Percentiles rank a stretch among this genome's conserved stretches.
phyloP scores from a whole-genome alignment of 2,797 vertebrate genomes.

The Trematomus bernacchii region DNA sequence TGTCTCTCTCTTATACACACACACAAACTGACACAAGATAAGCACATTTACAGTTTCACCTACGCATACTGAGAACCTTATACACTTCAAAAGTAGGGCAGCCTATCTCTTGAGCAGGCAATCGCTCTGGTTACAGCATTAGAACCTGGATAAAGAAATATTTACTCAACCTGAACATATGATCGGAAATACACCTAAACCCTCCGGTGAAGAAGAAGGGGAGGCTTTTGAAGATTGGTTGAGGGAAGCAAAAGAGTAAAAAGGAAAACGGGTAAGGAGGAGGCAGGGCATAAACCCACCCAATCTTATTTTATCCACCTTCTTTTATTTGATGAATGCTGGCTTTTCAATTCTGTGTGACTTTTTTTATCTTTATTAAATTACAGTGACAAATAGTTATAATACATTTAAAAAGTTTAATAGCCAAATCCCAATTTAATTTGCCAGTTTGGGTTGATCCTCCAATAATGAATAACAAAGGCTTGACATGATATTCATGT shows the following conservation, averaged over 20 bases:
- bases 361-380: conserved; percentile 23
- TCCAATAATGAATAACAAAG: neutral
- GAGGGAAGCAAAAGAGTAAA: conserved; percentile 24
- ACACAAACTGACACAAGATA: conserved; percentile 65
- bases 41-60: conserved; percentile 76
- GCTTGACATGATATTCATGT: neutral
- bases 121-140: conserved; percentile 63
- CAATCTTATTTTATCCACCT: conserved; percentile 39
- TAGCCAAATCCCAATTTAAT: neutral
- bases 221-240: conserved; percentile 53
- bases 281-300: conserved; percentile 35
- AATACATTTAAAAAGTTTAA: neutral
- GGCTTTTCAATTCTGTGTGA: conserved; percentile 34
- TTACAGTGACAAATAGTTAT: neutral
- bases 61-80: conserved; percentile 67
- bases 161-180: conserved; percentile 69
- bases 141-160: conserved; percentile 70
- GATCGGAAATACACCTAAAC: conserved; percentile 63
- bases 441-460: neutral
- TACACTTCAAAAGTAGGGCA: conserved; percentile 74
- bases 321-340: conserved; percentile 38
- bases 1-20: conserved; percentile 9
- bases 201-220: conserved; percentile 24
- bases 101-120: conserved; percentile 62
- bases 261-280: conserved; percentile 9